Evolutionary conservation across 2,113 vertebrate species (phyloP), one percentile per base, ranked within the genome.

Genomic region (Ceyx cyanopectus): DNA sequence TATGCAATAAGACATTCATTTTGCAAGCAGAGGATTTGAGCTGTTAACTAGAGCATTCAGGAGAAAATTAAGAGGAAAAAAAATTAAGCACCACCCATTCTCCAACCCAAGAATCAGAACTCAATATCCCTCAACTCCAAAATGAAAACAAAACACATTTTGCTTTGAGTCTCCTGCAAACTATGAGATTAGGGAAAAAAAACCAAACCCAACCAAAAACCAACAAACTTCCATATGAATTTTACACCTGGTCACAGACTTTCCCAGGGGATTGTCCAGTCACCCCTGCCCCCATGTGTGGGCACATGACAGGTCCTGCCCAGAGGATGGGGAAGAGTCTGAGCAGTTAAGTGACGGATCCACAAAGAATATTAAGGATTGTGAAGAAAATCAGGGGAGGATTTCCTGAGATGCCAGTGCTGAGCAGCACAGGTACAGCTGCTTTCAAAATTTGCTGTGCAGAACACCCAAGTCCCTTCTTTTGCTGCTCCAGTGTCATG

Each of bases 321-420:
- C 14, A 1, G 15, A 30, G 46, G 32, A 8, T 0, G 20, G 29
- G 0, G 0, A 51, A 30, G 26, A 54, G 41, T 7, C 32, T 41
- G 34, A 79, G 24, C 27, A 10, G 11, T n/a, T 10, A 10, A 40
- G 48, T 0, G 11, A n/a, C 6, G 7, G 51, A 56, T 14, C 27
- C 75, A 60, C 3, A 10, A 76, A 82, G 4, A 70, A 14, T 2
- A 34, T 5, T 21, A 58, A 17, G 75, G 67, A 62, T 29, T 9
- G 5, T 15, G 12, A 63, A 50, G 40, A 5, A 26, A 68, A 50
- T 20, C 65, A 60, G 81, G 63, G 41, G 14, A 68, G 53, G 29
- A 56, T 29, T 58, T 40, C 58, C 70, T 70, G 32, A 54, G 4
- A 40, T 23, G 53, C 53, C 62, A 53, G 26, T 2, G 46, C 81